Percentiles rank a stretch among this genome's conserved stretches.
These are phyloP conservation scores for Hippocampus comes DNA, from an alignment of 2,113 vertebrate species.

Conservation along the genomic window DNA sequence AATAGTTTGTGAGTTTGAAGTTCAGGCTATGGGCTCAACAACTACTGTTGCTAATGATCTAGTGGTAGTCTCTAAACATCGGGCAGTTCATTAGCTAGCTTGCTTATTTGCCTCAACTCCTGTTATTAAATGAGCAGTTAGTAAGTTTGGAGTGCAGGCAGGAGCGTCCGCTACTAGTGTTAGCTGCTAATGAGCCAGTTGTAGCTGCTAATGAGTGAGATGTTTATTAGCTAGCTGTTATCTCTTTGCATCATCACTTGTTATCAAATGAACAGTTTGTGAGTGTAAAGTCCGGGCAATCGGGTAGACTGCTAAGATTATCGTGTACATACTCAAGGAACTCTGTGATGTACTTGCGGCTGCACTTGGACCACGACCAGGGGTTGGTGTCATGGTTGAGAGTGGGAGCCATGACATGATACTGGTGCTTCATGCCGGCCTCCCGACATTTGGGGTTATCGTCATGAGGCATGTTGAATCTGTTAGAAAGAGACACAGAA, in stretches of 20 bases:
- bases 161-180: too few species aligned
- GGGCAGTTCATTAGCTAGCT: too few species aligned
- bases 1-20: too few species aligned
- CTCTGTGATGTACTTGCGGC: conserved; percentile 95
- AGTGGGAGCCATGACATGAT: conserved; percentile 94
- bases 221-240: not conserved
- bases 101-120: too few species aligned
- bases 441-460: conserved; percentile 94
- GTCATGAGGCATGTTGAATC: conserved; percentile 96
- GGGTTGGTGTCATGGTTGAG: conserved; percentile 94
- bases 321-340: conserved; percentile 88
- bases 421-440: conserved; percentile 85
- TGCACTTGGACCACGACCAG: conserved; percentile 98
- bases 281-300: not conserved
- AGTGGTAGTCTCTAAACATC: too few species aligned
- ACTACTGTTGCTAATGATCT: too few species aligned
- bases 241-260: not conserved
- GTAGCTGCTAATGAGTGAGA: too few species aligned
- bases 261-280: not conserved
- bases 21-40: too few species aligned
- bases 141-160: too few species aligned
- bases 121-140: too few species aligned
- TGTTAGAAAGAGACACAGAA: conserved; percentile 58
- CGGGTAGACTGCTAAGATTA: not conserved
- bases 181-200: too few species aligned